These are phyloP conservation scores for Chiridota heheva DNA, from an alignment of 35 echinoderm and acorn worm species.

Conservation along the genomic window DNA sequence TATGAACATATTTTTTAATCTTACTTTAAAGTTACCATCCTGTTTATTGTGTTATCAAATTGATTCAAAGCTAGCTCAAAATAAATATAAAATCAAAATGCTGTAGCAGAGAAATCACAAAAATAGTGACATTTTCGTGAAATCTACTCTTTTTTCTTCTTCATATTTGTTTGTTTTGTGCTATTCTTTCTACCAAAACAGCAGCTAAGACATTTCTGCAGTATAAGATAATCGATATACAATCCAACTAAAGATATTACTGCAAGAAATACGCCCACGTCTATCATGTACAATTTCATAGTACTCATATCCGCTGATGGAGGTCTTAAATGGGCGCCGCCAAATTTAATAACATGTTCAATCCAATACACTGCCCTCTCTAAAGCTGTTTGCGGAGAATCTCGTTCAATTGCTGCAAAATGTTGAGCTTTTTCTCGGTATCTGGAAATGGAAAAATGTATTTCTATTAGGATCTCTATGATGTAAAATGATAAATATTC, in stretches of 20 bases:
- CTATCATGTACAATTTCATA: slow-evolving; percentile 25
- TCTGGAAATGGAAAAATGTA: slow-evolving; percentile 13
- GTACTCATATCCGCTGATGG: slow-evolving; percentile 35
- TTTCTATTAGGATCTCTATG: no score
- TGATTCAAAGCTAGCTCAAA: no score
- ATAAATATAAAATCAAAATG: no score
- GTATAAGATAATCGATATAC: slow-evolving; percentile 17
- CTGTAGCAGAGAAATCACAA: no score
- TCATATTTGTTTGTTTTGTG: background rate
- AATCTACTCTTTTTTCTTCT: no score
- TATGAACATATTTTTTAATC: no score
- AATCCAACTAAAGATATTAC: background rate
- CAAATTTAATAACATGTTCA: slow-evolving; percentile 62
- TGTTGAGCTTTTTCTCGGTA: slow-evolving; percentile 35
- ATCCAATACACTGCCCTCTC: slow-evolving; percentile 68
- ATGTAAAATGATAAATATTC: no score
- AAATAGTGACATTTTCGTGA: no score
- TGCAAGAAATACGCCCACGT: slow-evolving; percentile 6
- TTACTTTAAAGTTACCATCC: no score
- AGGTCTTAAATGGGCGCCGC: slow-evolving; percentile 48
- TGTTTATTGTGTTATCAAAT: no score
- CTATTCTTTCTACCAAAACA: background rate
- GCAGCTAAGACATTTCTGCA: background rate
- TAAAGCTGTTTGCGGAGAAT: slow-evolving; percentile 24
- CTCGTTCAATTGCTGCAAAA: slow-evolving; percentile 41